Conservation (phyloP, 2,888 invertebrate species). For the Mesochorus sp. region DNA sequence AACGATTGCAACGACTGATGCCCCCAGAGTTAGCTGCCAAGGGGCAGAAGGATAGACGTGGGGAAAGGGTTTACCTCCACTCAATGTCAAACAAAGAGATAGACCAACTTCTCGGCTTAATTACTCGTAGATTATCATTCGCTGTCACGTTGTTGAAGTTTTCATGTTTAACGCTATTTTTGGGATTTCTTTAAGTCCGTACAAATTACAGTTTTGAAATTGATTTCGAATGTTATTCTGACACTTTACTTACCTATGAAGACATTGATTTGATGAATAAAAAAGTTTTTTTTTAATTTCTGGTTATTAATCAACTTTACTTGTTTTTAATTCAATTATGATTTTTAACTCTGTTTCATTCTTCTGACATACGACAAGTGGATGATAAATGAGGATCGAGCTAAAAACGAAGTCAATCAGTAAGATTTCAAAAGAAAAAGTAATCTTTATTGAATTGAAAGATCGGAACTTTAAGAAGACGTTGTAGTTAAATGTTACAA, state of each 20-base stretch:
- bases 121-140: constrained; percentile 64
- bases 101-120: constrained; percentile 60
- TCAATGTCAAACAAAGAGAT: constrained; percentile 55
- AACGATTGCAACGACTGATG: constrained; percentile 49
- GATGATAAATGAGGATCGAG: constrained; percentile 36
- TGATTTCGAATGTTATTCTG: not conserved
- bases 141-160: constrained; percentile 48
- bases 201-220: not conserved
- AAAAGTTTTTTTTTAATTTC: not conserved
- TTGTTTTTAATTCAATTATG: not conserved
- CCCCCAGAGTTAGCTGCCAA: constrained; percentile 37
- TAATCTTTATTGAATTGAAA: constrained; percentile 68
- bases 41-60: constrained; percentile 24
- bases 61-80: constrained; percentile 12
- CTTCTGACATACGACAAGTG: constrained; percentile 29
- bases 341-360: not conserved
- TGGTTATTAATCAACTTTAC: not conserved
- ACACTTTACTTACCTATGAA: not conserved
- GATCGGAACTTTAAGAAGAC: constrained; percentile 78
- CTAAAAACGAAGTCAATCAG: constrained; percentile 1
- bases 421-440: not conserved
- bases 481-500: too few relatives aligned
- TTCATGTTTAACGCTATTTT: not conserved
- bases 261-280: not conserved
- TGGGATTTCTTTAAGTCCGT: not conserved